Percentiles rank a stretch among this genome's conserved stretches.
phyloP scores from a whole-genome alignment of 2,888 invertebrate genomes.

The Drosophila fulvimacula region DNA sequence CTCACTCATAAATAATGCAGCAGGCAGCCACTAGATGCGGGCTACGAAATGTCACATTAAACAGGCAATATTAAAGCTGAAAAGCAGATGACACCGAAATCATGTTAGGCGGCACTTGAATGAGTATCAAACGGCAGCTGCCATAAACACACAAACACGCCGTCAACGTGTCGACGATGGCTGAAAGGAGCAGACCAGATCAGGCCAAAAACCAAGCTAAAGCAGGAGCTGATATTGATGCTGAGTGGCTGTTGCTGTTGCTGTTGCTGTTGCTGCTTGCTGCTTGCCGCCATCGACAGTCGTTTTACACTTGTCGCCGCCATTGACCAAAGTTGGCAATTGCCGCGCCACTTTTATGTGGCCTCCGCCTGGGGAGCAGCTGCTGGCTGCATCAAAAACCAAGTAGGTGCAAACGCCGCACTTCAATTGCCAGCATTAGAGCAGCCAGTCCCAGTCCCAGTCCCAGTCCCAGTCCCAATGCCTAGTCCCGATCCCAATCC shows the following conservation, averaged over 20 bases:
- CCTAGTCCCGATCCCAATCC: constrained; percentile 44
- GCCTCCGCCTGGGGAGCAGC: constrained; percentile 73
- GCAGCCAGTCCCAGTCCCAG: constrained; percentile 30
- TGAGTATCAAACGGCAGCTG: constrained; percentile 82
- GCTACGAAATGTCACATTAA: constrained; percentile 78
- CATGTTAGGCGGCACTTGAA: constrained; percentile 84
- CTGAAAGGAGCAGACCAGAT: constrained; percentile 37
- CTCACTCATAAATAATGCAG: constrained; percentile 75
- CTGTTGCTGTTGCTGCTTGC: constrained; percentile 23
- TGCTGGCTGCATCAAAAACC: constrained; percentile 67
- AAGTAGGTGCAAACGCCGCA: constrained; percentile 78
- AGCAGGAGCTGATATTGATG: constrained; percentile 39
- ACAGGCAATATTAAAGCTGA: constrained; percentile 80
- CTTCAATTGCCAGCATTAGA: constrained; percentile 77
- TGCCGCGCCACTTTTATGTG: constrained; percentile 80
- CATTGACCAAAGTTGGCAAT: constrained; percentile 82
- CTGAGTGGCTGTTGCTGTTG: constrained; percentile 24
- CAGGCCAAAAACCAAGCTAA: constrained; percentile 22
- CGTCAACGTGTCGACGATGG: constrained; percentile 52
- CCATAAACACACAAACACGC: constrained; percentile 76
- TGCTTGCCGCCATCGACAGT: constrained; percentile 61
- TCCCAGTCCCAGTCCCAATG: constrained; percentile 37
- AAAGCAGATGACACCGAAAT: constrained; percentile 83
- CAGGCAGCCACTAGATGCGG: constrained; percentile 56
- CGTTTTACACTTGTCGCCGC: constrained; percentile 83